phyloP scores from a whole-genome alignment of 2,113 vertebrate genomes.

The Jaculus jaculus region DNA sequence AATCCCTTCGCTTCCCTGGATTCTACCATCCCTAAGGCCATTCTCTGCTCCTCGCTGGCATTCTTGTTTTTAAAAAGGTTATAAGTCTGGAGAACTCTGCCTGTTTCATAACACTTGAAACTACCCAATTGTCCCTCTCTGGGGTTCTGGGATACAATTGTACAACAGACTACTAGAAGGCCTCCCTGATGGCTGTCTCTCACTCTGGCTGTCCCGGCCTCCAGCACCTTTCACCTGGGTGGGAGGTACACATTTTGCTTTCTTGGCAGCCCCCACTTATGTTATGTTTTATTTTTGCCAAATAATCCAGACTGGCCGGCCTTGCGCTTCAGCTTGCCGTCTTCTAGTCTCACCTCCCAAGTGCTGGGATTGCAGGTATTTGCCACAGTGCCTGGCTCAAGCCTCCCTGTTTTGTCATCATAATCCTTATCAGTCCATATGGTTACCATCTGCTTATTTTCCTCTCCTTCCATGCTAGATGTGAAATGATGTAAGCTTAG shows the following conservation, averaged over 20 bases:
- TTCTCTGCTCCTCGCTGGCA: not conserved
- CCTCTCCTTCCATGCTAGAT: not conserved
- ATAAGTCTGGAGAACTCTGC: not conserved
- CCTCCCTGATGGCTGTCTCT: not conserved
- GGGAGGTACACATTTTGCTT: not conserved
- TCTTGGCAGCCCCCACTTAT: not conserved
- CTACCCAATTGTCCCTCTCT: not conserved
- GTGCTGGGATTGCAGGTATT: not conserved
- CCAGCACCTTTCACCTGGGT: not conserved
- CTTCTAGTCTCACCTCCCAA: not conserved
- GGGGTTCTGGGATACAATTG: not conserved
- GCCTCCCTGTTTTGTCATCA: no score
- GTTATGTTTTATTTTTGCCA: not conserved
- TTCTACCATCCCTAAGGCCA: not conserved
- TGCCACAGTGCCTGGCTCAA: no score
- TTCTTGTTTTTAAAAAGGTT: not conserved
- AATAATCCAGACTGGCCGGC: not conserved
- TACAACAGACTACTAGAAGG: not conserved
- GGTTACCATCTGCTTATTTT: not conserved
- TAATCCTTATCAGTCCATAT: no score
- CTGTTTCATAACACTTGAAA: not conserved
- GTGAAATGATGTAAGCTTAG: not conserved
- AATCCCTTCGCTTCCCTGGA: not conserved
- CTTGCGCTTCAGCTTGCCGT: not conserved
- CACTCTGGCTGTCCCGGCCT: not conserved